A percentile compares a stretch with the other conserved stretches of the same genome.
These are phyloP conservation scores for Petrolisthes cinctipes DNA, from an alignment of 2,888 invertebrate species.

Conservation along the genomic window DNA sequence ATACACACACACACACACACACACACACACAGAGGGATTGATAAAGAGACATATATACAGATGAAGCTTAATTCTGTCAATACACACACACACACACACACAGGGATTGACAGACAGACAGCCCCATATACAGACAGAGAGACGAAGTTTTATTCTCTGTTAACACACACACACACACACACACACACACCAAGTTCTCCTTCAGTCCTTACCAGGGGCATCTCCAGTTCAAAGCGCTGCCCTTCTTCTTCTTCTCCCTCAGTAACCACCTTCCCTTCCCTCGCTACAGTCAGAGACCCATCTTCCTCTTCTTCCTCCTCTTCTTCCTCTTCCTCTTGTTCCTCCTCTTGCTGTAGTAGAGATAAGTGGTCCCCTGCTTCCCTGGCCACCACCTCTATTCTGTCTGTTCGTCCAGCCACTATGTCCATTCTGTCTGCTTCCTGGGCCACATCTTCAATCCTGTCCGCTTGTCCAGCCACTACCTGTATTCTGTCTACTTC, in stretches of 20 bases:
- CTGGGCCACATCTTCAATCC: not conserved
- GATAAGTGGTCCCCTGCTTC: too few relatives aligned
- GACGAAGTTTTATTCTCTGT: too few relatives aligned
- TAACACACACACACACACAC: not conserved
- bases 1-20: too few relatives aligned
- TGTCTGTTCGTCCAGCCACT: not conserved
- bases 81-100: not conserved
- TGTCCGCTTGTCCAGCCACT: not conserved
- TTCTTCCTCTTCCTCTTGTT: conserved; percentile 11
- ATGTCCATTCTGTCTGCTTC: not conserved
- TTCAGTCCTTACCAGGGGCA: conserved; percentile 38
- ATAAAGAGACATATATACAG: not conserved
- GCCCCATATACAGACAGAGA: not conserved
- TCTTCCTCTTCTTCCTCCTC: not conserved
- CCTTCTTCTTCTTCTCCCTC: conserved; percentile 17
- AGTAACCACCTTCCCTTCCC: conserved; percentile 10
- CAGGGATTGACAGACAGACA: not conserved
- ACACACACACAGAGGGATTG: too few relatives aligned
- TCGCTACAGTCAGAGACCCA: not conserved
- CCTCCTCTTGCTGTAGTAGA: conserved; percentile 5
- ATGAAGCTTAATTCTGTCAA: not conserved
- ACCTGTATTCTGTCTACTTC: not conserved
- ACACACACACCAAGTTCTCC: not conserved
- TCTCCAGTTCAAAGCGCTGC: conserved; percentile 38
- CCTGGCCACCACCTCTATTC: not conserved